Conservation (phyloP, 2,797 vertebrate genomes). For the Triplophysa bombifrons region DNA sequence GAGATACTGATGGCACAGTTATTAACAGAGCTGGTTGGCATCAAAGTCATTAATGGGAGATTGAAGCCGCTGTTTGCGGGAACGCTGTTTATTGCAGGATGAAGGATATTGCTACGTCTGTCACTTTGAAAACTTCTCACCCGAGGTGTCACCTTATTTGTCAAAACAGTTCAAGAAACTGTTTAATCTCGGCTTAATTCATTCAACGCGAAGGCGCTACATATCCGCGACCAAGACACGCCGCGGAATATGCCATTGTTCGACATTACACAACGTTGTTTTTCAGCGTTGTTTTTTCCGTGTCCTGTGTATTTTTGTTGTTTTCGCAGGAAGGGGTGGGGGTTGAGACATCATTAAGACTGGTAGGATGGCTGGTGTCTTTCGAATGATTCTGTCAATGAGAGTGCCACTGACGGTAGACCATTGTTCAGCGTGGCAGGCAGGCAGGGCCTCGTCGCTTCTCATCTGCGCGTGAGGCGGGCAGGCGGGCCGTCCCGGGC, state of each 20-base stretch:
- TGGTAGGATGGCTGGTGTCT: conserved; percentile 53
- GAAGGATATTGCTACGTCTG: conserved; percentile 25
- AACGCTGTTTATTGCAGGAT: conserved; percentile 33
- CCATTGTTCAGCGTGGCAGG: conserved; percentile 55
- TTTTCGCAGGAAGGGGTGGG: conserved; percentile 34
- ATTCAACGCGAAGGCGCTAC: conserved; percentile 36
- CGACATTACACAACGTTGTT: conserved; percentile 34
- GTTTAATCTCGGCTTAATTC: conserved; percentile 43
- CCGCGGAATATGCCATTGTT: conserved; percentile 27
- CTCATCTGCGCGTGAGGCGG: conserved; percentile 53
- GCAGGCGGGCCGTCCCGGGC: conserved; percentile 54
- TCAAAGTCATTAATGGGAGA: conserved; percentile 33
- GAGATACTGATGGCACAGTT: conserved; percentile 8
- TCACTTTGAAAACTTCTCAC: conserved; percentile 41
- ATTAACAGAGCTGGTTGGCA: conserved; percentile 20
- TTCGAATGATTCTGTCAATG: conserved; percentile 59
- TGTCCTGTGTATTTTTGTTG: conserved; percentile 54
- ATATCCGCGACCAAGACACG: conserved; percentile 16
- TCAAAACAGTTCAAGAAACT: conserved; percentile 33
- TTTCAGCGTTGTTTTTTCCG: conserved; percentile 40
- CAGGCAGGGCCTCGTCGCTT: conserved; percentile 55
- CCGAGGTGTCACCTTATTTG: conserved; percentile 31
- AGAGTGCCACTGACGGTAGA: conserved; percentile 49
- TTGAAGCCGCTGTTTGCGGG: not conserved
- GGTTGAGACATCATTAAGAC: conserved; percentile 52